Conservation (phyloP, 2,113 vertebrate genomes). For the Oncorhynchus gorbuscha region DNA sequence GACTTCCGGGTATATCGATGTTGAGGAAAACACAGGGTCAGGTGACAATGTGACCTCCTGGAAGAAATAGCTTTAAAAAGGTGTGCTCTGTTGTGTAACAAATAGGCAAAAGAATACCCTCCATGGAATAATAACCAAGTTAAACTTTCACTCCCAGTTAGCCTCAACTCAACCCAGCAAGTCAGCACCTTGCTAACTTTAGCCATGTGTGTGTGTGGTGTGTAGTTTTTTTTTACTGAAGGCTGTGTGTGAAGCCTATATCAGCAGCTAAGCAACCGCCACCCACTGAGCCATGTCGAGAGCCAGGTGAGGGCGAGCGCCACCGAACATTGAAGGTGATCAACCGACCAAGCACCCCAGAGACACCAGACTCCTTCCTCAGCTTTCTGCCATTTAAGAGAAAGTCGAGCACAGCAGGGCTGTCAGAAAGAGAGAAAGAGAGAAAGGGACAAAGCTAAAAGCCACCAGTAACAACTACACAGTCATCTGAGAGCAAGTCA, state of each 20-base stretch:
- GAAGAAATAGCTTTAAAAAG: neutral
- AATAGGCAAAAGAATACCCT: neutral
- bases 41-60: neutral
- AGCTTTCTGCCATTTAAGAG: neutral
- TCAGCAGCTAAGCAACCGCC: conserved; percentile 1
- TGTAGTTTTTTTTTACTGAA: conserved; percentile 12
- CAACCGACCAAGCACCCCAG: neutral
- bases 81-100: neutral
- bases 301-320: neutral
- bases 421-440: neutral
- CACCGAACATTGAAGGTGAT: conserved; percentile 17
- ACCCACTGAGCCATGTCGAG: conserved; percentile 22
- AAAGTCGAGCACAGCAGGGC: neutral
- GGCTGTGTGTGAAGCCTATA: neutral
- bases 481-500: neutral
- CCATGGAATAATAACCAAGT: neutral
- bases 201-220: neutral
- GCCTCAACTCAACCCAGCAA: conserved; percentile 5
- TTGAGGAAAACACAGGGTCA: conserved; percentile 9
- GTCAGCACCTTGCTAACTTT: conserved; percentile 13
- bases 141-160: neutral
- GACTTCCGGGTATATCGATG: conserved; percentile 15
- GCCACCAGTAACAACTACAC: neutral
- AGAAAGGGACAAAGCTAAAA: neutral
- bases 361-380: neutral